Evolutionary conservation across 1,140 invertebrate species (phyloP).

Genomic region (silkworm (Bombyx mori)): ASM3026992v2 NC_085112.1:11718501-11719000

Average conservation of each 20-base stretch:
- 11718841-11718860: too few species aligned
- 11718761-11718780: neutral
- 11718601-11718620: slow-evolving; percentile 1
- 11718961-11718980: too few species aligned
- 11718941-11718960: too few species aligned
- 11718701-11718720: neutral
- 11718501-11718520: neutral
- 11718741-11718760: slow-evolving; percentile 1
- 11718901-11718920: too few species aligned
- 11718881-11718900: too few species aligned
- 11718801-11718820: too few species aligned
- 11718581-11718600: neutral
- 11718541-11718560: neutral
- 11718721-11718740: neutral
- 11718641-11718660: neutral
- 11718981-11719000: too few species aligned
- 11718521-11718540: neutral
- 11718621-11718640: too few species aligned
- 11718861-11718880: too few species aligned
- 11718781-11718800: neutral
- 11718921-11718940: too few species aligned
- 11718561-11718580: neutral
- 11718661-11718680: neutral
- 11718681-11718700: neutral
- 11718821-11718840: too few species aligned